Evolutionary conservation across 2,113 vertebrate genomes (phyloP).

Genomic region (Oreotrochilus melanogaster): DNA sequence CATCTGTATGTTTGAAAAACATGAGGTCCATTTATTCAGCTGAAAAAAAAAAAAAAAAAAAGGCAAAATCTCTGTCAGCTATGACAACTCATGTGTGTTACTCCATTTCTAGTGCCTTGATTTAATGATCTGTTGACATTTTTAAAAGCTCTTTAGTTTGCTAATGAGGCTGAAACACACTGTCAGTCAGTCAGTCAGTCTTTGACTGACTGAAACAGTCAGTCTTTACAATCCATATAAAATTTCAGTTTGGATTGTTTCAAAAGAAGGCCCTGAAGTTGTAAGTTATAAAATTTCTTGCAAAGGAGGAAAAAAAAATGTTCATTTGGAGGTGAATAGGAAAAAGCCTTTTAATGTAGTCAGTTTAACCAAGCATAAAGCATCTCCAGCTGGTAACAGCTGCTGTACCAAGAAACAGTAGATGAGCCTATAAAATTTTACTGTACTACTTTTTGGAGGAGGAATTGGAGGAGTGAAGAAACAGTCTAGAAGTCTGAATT

Average conservation of each 20-base stretch:
- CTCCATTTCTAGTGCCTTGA: neutral
- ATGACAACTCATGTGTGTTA: neutral
- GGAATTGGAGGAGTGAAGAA: conserved; percentile 2
- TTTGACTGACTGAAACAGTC: too few relatives aligned
- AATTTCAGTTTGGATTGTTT: neutral
- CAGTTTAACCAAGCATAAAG: neutral
- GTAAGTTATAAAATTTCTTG: neutral
- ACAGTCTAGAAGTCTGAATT: conserved; percentile 5
- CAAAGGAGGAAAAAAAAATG: neutral
- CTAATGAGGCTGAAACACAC: neutral
- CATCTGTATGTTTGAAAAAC: neutral
- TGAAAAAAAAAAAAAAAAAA: neutral
- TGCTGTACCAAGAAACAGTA: conserved; percentile 28
- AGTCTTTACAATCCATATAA: neutral
- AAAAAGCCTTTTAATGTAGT: conserved; percentile 24
- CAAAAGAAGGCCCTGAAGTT: neutral
- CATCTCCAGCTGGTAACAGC: conserved; percentile 33
- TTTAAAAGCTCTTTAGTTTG: neutral
- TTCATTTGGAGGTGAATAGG: neutral
- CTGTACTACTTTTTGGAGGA: conserved; percentile 16
- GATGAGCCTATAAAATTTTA: conserved; percentile 19
- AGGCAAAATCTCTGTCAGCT: neutral
- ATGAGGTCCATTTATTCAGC: neutral
- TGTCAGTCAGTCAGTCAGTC: too few relatives aligned
- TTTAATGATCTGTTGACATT: neutral